Conservation (phyloP, 1,140 invertebrate species). For the Drosophila ficusphila region DNA sequence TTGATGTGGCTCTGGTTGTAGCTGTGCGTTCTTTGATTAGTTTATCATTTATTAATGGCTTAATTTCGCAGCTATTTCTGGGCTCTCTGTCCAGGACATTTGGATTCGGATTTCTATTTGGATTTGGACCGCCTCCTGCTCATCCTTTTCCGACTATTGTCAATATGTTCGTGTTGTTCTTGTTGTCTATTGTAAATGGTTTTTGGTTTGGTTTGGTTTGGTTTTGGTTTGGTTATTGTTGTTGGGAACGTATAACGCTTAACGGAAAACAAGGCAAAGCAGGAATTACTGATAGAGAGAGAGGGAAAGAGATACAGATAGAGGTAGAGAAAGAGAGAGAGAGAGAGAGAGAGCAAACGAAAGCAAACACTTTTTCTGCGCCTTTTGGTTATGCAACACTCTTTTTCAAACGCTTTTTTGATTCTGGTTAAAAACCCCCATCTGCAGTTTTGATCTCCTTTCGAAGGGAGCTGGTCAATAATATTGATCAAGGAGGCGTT, state of each 20-base stretch:
- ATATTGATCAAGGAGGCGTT: conserved; percentile 1
- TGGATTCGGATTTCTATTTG: conserved; percentile 15
- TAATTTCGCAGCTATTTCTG: conserved; percentile 27
- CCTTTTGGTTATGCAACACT: conserved; percentile 27
- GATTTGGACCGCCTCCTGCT: conserved; percentile 5
- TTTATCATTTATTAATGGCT: conserved; percentile 42
- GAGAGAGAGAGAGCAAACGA: conserved; percentile 14
- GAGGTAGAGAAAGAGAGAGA: conserved; percentile 4
- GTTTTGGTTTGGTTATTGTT: conserved; percentile 28
- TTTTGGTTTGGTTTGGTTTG: conserved; percentile 23
- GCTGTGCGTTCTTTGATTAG: conserved; percentile 47
- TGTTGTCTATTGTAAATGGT: conserved; percentile 13
- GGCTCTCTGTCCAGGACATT: conserved; percentile 8
- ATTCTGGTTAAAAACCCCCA: conserved; percentile 6
- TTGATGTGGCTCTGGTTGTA: conserved; percentile 31
- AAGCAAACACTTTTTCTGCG: conserved; percentile 27
- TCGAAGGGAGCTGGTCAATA: background rate
- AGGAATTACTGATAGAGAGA: conserved; percentile 21
- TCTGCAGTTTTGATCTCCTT: conserved; percentile 9
- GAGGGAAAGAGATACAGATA: conserved; percentile 14
- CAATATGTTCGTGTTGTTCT: conserved; percentile 44
- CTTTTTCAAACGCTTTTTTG: conserved; percentile 1
- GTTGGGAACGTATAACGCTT: conserved; percentile 35
- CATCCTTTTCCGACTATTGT: conserved; percentile 27
- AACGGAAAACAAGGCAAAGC: conserved; percentile 45